These are phyloP conservation scores for Melinopterus prodromus DNA, from an alignment of 2,888 invertebrate genomes.

Conservation along the genomic window DNA sequence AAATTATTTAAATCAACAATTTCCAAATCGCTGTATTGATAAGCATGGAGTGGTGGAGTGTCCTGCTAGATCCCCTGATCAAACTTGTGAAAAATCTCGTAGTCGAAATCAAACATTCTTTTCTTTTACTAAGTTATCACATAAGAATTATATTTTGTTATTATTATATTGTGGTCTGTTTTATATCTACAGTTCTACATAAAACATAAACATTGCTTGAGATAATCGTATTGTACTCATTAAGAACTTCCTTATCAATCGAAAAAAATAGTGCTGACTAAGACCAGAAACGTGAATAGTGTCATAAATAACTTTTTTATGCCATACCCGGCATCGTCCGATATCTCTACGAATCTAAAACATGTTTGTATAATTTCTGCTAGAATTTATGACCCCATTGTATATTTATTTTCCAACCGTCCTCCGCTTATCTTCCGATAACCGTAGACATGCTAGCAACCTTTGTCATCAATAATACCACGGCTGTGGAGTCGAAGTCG, in stretches of 20 bases:
- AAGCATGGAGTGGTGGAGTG: too few relatives aligned
- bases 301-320: neutral
- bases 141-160: too few relatives aligned
- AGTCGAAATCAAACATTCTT: too few relatives aligned
- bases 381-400: conserved; percentile 6
- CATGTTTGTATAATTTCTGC: neutral
- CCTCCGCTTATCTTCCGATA: neutral
- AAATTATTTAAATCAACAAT: too few relatives aligned
- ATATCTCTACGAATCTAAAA: neutral
- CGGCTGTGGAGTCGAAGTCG: too few relatives aligned
- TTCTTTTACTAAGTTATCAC: too few relatives aligned
- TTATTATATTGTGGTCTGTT: too few relatives aligned
- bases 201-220: too few relatives aligned
- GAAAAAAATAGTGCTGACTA: neutral
- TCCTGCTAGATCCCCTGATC: too few relatives aligned
- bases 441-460: neutral
- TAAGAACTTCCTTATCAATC: neutral
- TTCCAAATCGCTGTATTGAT: too few relatives aligned
- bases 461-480: neutral
- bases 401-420: neutral
- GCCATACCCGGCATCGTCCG: neutral
- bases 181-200: too few relatives aligned
- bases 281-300: neutral
- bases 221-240: neutral
- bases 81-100: too few relatives aligned